A percentile compares a stretch with the other conserved stretches of the same genome.
Conservation (phyloP, 2,888 invertebrate species). For the Cephus sareptanus region DNA sequence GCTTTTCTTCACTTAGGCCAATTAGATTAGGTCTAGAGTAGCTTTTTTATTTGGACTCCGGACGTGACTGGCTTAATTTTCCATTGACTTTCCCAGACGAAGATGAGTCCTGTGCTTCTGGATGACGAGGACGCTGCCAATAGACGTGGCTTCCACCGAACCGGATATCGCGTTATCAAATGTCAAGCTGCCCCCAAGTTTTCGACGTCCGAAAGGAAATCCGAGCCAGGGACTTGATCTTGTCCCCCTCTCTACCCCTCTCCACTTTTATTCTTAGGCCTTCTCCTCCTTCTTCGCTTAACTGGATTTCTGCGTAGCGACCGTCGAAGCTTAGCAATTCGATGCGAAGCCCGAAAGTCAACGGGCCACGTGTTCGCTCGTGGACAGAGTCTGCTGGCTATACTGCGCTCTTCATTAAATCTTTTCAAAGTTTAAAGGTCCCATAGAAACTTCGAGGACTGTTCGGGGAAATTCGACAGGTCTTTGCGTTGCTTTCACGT, state of each 20-base stretch:
- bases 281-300: conserved; percentile 40
- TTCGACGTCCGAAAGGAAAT: conserved; percentile 35
- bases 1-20: neutral
- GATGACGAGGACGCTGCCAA: neutral
- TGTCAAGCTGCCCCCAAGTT: conserved; percentile 36
- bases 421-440: neutral
- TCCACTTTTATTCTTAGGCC: too few relatives aligned
- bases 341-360: conserved; percentile 30
- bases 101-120: neutral
- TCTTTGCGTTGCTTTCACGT: neutral
- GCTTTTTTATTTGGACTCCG: too few relatives aligned
- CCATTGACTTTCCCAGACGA: neutral
- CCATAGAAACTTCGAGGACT: neutral
- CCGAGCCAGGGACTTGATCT: conserved; percentile 19
- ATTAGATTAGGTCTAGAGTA: neutral
- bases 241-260: neutral
- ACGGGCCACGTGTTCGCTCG: conserved; percentile 8
- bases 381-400: neutral
- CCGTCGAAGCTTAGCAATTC: conserved; percentile 46
- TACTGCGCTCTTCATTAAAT: neutral
- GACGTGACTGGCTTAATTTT: neutral
- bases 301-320: conserved; percentile 41
- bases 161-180: conserved; percentile 18
- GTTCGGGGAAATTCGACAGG: neutral
- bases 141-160: neutral